Conservation (phyloP, 2,113 vertebrate genomes). For the Bucco capensis region DNA sequence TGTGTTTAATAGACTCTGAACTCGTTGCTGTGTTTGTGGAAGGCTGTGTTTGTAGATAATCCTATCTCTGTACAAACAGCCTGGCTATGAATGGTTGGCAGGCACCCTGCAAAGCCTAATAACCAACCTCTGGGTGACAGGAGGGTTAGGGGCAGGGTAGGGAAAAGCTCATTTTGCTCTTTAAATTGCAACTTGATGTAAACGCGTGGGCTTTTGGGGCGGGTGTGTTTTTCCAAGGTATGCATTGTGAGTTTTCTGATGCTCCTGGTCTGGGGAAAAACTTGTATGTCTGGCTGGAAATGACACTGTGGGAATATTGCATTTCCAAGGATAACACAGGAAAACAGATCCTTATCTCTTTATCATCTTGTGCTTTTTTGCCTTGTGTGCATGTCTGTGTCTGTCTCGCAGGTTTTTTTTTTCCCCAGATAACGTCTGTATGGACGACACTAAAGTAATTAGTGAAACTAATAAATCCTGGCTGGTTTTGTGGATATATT, state of each 20-base stretch:
- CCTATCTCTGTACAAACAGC: rapidly evolving
- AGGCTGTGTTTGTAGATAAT: rapidly evolving
- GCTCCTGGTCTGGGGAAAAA: neutral
- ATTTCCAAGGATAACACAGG: neutral
- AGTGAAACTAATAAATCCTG: neutral
- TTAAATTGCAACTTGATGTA: neutral
- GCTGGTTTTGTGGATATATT: neutral
- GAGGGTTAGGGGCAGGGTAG: neutral
- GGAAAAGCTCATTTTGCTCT: neutral
- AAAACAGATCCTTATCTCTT: neutral
- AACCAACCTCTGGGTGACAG: neutral
- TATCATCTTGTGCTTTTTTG: neutral
- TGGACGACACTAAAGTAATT: neutral
- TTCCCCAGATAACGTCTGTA: too few relatives aligned
- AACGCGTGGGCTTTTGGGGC: rapidly evolving
- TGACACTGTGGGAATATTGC: neutral
- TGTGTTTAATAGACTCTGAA: neutral
- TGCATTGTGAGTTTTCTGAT: neutral
- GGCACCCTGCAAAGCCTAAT: neutral
- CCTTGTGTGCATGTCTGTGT: neutral
- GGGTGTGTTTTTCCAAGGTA: neutral
- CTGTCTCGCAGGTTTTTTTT: neutral
- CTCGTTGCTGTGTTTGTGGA: neutral
- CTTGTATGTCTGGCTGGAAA: neutral
- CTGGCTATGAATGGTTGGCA: rapidly evolving